A percentile compares a stretch with the other conserved stretches of the same genome.
Evolutionary conservation across 1,140 invertebrate genomes (phyloP).

Genomic region (Campoletis sonorensis): DNA sequence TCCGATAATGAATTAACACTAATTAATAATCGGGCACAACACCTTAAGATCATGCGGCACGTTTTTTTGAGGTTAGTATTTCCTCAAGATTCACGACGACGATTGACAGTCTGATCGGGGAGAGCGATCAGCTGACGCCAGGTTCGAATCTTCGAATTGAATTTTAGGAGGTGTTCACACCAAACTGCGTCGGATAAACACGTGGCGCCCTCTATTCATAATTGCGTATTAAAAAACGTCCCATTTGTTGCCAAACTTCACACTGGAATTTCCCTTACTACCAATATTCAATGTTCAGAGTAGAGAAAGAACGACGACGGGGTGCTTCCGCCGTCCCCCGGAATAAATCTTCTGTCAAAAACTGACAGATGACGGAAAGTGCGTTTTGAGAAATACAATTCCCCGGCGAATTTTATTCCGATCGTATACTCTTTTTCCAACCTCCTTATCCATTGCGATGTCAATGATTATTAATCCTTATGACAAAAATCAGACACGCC

Average conservation of each 20-base stretch:
- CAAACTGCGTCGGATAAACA: neutral
- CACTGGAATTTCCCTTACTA: neutral
- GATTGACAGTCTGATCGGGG: neutral
- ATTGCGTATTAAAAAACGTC: neutral
- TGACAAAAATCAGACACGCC: neutral
- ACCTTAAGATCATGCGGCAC: constrained; percentile 38
- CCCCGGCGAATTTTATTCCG: neutral
- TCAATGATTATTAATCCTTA: neutral
- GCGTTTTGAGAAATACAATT: constrained; percentile 20
- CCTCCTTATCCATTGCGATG: neutral
- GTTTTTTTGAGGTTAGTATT: constrained; percentile 27
- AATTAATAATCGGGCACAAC: constrained; percentile 12
- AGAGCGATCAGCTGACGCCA: neutral
- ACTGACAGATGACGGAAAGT: constrained; percentile 15
- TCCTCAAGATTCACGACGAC: neutral
- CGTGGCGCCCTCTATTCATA: neutral
- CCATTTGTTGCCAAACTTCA: neutral
- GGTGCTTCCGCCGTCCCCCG: neutral
- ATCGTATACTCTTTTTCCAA: neutral
- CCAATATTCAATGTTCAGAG: neutral
- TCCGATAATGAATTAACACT: constrained; percentile 20
- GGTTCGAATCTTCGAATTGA: neutral
- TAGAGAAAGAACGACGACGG: neutral
- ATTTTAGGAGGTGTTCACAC: neutral
- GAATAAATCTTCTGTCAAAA: constrained; percentile 35